These are phyloP conservation scores for Thalassophryne amazonica DNA, from an alignment of 2,797 vertebrate genomes.

Conservation along the genomic window DNA sequence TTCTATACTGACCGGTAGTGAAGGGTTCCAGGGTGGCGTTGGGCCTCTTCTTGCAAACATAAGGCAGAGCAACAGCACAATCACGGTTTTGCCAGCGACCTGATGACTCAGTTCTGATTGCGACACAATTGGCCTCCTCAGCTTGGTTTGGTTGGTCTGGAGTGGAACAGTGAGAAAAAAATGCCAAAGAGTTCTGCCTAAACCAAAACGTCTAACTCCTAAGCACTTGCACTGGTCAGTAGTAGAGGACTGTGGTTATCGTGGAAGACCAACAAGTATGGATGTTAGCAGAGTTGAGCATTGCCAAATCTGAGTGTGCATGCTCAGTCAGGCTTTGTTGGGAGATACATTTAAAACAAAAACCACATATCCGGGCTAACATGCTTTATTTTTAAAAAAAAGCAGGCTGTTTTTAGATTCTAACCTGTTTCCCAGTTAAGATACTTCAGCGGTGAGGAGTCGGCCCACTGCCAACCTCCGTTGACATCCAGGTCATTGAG, in stretches of 20 bases:
- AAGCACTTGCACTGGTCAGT: not conserved
- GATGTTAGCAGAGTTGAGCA: conserved; percentile 7
- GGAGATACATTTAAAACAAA: conserved; percentile 13
- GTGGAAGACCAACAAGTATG: not conserved
- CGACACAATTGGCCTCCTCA: conserved; percentile 91
- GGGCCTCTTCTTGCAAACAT: conserved; percentile 94
- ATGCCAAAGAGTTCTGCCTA: not conserved
- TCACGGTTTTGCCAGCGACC: conserved; percentile 95
- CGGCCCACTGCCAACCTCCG: conserved; percentile 98
- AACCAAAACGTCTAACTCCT: not conserved
- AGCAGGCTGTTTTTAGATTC: conserved; percentile 35
- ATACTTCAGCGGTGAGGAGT: conserved; percentile 93
- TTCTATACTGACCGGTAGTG: conserved; percentile 72
- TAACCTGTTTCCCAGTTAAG: conserved; percentile 97
- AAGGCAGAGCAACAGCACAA: conserved; percentile 89
- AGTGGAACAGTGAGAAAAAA: not conserved
- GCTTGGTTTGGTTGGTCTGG: conserved; percentile 90
- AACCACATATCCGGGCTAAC: not conserved
- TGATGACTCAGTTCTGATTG: conserved; percentile 89
- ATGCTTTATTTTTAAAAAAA: conserved; percentile 10
- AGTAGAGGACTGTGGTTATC: conserved; percentile 1
- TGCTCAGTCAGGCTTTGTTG: conserved; percentile 16
- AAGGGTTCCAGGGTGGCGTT: conserved; percentile 83
- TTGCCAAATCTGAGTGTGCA: conserved; percentile 19
- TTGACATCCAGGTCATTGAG: conserved; percentile 94